phyloP scores from a whole-genome alignment of 2,888 invertebrate species.

The Andrena hattorfiana region DNA sequence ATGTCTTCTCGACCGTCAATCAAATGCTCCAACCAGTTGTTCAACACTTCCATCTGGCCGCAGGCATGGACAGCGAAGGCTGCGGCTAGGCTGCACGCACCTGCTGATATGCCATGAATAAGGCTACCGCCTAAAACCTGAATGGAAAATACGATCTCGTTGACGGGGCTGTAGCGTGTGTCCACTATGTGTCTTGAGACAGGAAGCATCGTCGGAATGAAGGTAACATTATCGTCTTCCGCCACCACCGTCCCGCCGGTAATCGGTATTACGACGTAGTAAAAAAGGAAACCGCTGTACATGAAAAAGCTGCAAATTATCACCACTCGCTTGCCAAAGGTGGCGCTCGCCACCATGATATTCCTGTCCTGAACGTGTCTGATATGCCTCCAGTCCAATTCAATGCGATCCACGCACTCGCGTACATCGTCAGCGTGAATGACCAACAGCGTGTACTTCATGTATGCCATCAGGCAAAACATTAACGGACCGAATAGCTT shows the following conservation, averaged over 20 bases:
- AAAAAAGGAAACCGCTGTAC: conserved; percentile 64
- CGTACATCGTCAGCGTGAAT: conserved; percentile 54
- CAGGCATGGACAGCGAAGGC: conserved; percentile 70
- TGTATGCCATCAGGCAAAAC: conserved; percentile 71
- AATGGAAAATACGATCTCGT: conserved; percentile 65
- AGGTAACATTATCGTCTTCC: conserved; percentile 64
- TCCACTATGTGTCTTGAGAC: conserved; percentile 65
- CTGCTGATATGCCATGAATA: conserved; percentile 59
- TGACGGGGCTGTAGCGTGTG: conserved; percentile 57
- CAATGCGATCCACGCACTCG: conserved; percentile 68
- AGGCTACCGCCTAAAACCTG: conserved; percentile 62
- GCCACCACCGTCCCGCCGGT: conserved; percentile 30
- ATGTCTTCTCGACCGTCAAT: conserved; percentile 39
- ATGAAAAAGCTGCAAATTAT: conserved; percentile 70
- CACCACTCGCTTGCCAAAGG: conserved; percentile 71
- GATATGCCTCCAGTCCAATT: conserved; percentile 72
- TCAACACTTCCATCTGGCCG: conserved; percentile 68
- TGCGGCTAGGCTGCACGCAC: conserved; percentile 66
- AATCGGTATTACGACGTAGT: conserved; percentile 59
- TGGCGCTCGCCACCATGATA: conserved; percentile 73
- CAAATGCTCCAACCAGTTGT: conserved; percentile 52
- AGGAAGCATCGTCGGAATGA: conserved; percentile 69
- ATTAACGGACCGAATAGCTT: conserved; percentile 73
- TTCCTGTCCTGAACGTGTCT: conserved; percentile 56
- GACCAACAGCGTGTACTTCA: conserved; percentile 70